phyloP scores from a whole-genome alignment of 2,113 vertebrate genomes.

The Clarias macrocephalus region DNA sequence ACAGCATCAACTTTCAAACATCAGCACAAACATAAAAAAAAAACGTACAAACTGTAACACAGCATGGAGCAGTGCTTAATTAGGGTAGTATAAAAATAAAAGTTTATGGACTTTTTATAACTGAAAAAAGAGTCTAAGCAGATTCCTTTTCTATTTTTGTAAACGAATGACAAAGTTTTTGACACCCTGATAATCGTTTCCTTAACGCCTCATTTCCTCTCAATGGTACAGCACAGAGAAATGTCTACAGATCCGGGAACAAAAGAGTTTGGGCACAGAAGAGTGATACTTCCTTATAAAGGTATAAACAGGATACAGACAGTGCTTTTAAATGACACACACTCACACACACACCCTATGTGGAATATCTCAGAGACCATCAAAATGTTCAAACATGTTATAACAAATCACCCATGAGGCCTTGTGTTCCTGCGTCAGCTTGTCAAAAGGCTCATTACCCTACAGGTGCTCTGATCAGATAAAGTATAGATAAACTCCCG shows the following conservation, averaged over 20 bases:
- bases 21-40: not conserved
- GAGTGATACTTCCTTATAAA: not conserved
- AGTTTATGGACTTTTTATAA: not conserved
- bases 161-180: not conserved
- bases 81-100: not conserved
- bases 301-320: not conserved
- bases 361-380: not conserved
- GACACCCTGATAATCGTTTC: not conserved
- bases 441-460: not conserved
- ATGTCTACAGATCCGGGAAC: not conserved
- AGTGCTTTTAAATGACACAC: not conserved
- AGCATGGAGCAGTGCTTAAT: not conserved
- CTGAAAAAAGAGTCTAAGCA: not conserved
- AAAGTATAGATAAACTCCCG: not conserved
- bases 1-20: not conserved
- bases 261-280: not conserved
- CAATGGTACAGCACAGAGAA: not conserved
- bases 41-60: not conserved
- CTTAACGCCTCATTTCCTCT: not conserved
- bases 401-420: not conserved
- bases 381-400: not conserved
- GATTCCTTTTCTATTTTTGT: not conserved
- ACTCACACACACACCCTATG: not conserved
- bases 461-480: not conserved
- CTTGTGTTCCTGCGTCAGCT: not conserved